Evolutionary conservation across 2,888 invertebrate species (phyloP), one percentile per base, ranked within the genome.

Genomic region (Malthinus flaveolus): DNA sequence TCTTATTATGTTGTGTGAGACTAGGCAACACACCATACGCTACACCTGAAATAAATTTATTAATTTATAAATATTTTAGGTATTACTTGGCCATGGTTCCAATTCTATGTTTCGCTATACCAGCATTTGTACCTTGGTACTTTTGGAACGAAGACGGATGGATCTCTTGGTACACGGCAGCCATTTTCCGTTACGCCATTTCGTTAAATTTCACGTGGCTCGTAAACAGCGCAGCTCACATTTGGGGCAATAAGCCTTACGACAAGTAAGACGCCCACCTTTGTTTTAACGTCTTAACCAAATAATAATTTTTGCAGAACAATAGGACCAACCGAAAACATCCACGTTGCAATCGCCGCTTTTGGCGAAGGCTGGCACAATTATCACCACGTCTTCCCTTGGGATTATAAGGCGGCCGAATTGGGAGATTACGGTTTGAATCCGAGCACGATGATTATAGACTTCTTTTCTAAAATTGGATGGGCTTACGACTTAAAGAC

Each of bases 321-420:
- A 73, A 89, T 95, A 69, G 89, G 86, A 75, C 93, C 95, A 0
- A 81, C 84, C 0, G 89, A 95, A 78, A 94, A 91, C 74, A 81
- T 83, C 64, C 79, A 82, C 1, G 93, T 95, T 0, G 86, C 92
- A 0, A 70, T 90, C 0, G 71, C 87, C 13, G 87, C 91, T 0
- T 81, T 91, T 78, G 93, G 93, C 0, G 93, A 93, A 77, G 95
- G 95, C 3, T 96, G 93, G 90, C 95, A 95, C 80, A 95, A 95
- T 79, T 95, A 93, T 78, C 95, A 95, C 75, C 95, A 95, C 78
- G 89, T 90, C 0, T 95, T 95, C 78, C 95, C 95, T 0, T 93
- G 92, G 89, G 95, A 95, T 77, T 95, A 95, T 83, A 90, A 92
- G 72, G 90, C 95, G 23, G 88, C 93, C 5, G 95, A 96, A 76